Evolutionary conservation across 2,113 vertebrate species (phyloP), one percentile per base, ranked within the genome.

Genomic region (Oxyruncus cristatus): DNA sequence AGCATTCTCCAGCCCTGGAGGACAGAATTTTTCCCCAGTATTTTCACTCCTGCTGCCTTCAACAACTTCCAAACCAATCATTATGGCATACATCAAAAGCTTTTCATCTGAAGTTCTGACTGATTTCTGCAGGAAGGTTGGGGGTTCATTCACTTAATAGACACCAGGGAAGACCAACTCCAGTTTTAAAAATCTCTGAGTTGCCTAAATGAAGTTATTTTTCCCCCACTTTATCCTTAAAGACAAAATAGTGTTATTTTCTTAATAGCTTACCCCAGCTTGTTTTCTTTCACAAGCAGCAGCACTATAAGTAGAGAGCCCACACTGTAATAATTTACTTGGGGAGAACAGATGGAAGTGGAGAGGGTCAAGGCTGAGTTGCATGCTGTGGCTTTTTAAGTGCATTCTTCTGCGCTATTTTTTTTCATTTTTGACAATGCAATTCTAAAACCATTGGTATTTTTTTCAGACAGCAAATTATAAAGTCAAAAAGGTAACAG

Each of bases 191-290:
- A 91, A 93, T 50, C 42, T 93, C n/a, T 62, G 41, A 85, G 41
- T 71, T 70, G 71, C n/a, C 71, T 95, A 91, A 96, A 95, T 71
- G 44, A 92, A 95, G 88, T 85, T 91, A 70, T 89, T 95, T 94
- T 87, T 74, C 19, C 53, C 88, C 72, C 16, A 6, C 56, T 96
- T 95, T 88, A 88, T 65, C 89, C 75, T 97, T 83, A 84, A 93
- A 92, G 85, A 56, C 70, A 73, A 97, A 97, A 96, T 74, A 87
- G 85, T 28, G 33, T 88, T 93, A 97, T 97, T 97, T 97, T 91
- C 95, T 97, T 97, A 96, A 97, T 95, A 92, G 95, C 81, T 87
- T 94, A 56, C 62, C 66, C 78, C 82, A 90, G 74, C 75, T 95
- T 97, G 89, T 95, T 97, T 97, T 95, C 89, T 90, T 90, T 92